These are phyloP conservation scores for Melanotus villosus DNA, from an alignment of 2,888 invertebrate species.

Conservation along the genomic window DNA sequence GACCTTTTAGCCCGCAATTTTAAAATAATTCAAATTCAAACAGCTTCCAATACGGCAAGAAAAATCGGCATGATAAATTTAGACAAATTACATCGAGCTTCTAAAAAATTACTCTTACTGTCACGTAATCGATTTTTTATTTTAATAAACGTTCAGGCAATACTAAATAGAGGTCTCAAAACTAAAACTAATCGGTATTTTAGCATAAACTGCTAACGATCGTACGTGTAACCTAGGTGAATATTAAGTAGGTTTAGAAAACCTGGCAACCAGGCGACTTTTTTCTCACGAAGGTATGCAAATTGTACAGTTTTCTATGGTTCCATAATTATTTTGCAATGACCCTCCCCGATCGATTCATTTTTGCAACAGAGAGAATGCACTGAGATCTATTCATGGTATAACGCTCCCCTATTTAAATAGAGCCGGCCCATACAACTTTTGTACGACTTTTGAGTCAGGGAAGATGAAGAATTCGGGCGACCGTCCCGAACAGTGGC, in stretches of 20 bases:
- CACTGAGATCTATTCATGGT: slow-evolving; percentile 35
- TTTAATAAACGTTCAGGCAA: slow-evolving; percentile 38
- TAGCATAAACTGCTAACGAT: slow-evolving; percentile 45
- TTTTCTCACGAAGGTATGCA: slow-evolving; percentile 47
- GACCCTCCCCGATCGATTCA: slow-evolving; percentile 4
- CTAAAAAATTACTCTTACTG: slow-evolving; percentile 40
- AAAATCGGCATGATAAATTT: slow-evolving; percentile 36
- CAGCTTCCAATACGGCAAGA: slow-evolving; percentile 29
- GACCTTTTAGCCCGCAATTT: slow-evolving; percentile 36
- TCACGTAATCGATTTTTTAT: slow-evolving; percentile 47
- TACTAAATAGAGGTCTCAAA: slow-evolving; percentile 29
- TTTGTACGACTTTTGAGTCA: slow-evolving; percentile 31
- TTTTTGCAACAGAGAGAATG: neutral
- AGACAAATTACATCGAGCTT: slow-evolving; percentile 41
- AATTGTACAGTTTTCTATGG: slow-evolving; percentile 34
- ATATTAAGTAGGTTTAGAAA: slow-evolving; percentile 39
- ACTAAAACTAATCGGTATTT: slow-evolving; percentile 45
- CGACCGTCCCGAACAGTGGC: slow-evolving; percentile 29
- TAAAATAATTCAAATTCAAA: slow-evolving; percentile 35
- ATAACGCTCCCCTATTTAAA: slow-evolving; percentile 37
- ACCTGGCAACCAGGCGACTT: slow-evolving; percentile 36
- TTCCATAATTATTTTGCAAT: slow-evolving; percentile 43
- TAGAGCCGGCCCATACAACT: slow-evolving; percentile 32
- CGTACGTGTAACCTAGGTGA: slow-evolving; percentile 40
- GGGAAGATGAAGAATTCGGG: slow-evolving; percentile 12